phyloP scores from a whole-genome alignment of 2,888 invertebrate genomes.

The Hydriomena furcata region DNA sequence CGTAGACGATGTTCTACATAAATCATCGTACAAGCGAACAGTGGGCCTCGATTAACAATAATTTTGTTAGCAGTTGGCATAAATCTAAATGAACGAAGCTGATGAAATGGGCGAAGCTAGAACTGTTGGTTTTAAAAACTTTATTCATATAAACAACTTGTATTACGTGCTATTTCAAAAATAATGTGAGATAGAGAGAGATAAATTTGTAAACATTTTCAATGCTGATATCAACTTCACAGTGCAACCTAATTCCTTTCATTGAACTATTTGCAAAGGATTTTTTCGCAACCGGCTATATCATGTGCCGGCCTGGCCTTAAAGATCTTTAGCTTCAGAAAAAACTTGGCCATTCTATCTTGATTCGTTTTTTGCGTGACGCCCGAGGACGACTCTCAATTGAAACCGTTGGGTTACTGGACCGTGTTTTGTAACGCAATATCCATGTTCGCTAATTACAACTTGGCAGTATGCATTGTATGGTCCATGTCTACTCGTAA shows the following conservation, averaged over 20 bases:
- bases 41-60: slow-evolving; percentile 33
- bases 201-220: too few relatives aligned
- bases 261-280: too few relatives aligned
- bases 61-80: slow-evolving; percentile 30
- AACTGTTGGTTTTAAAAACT: slow-evolving; percentile 8
- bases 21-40: slow-evolving; percentile 36
- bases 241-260: too few relatives aligned
- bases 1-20: slow-evolving; percentile 27
- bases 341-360: slow-evolving; percentile 10
- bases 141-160: too few relatives aligned
- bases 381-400: slow-evolving; percentile 54
- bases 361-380: slow-evolving; percentile 19
- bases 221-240: too few relatives aligned
- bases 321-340: too few relatives aligned
- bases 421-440: slow-evolving; percentile 62
- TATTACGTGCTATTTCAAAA: too few relatives aligned
- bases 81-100: slow-evolving; percentile 21
- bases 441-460: slow-evolving; percentile 58
- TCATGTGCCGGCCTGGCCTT: too few relatives aligned
- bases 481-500: slow-evolving; percentile 21
- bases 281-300: too few relatives aligned
- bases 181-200: too few relatives aligned
- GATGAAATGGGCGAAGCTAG: slow-evolving; percentile 19
- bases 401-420: slow-evolving; percentile 68
- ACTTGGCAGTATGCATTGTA: slow-evolving; percentile 53